Evolutionary conservation across 2,888 invertebrate species (phyloP).

Genomic region (Mellilla xanthometata): DNA sequence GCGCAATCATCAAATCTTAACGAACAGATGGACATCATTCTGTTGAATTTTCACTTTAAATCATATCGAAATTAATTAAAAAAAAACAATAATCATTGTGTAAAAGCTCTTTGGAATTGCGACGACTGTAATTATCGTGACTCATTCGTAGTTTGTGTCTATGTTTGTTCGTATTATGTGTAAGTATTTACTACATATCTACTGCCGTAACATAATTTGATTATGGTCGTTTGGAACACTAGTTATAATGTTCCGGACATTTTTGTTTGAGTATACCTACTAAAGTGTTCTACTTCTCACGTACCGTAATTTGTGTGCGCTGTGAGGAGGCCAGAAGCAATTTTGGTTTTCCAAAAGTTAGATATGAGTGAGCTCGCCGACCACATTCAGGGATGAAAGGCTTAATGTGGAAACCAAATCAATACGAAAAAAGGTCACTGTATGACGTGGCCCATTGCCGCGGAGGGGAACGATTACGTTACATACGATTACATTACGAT

Average conservation of each 20-base stretch:
- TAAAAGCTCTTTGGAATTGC: conserved; percentile 73
- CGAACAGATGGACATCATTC: conserved; percentile 38
- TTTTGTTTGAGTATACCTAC: neutral
- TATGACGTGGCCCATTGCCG: conserved; percentile 87
- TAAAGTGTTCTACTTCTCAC: conserved; percentile 9
- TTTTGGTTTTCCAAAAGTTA: conserved; percentile 59
- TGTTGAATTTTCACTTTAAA: conserved; percentile 6
- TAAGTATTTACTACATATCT: conserved; percentile 65
- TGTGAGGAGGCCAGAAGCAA: conserved; percentile 32
- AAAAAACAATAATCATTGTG: neutral
- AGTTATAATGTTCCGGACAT: conserved; percentile 5
- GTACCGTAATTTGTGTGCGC: conserved; percentile 24
- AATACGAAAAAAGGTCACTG: conserved; percentile 89
- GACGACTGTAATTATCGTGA: conserved; percentile 76
- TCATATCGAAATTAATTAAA: no score
- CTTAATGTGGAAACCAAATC: conserved; percentile 92
- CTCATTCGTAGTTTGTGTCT: conserved; percentile 80
- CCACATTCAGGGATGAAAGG: conserved; percentile 80
- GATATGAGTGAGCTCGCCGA: conserved; percentile 60
- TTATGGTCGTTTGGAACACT: conserved; percentile 62
- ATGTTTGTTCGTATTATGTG: conserved; percentile 74
- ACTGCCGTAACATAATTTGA: conserved; percentile 63
- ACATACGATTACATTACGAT: no score
- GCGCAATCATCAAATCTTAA: neutral
- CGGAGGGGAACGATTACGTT: conserved; percentile 60